Base-by-base conservation (phyloP, 2,888 invertebrate genomes). In the Dioctria linearis region DNA sequence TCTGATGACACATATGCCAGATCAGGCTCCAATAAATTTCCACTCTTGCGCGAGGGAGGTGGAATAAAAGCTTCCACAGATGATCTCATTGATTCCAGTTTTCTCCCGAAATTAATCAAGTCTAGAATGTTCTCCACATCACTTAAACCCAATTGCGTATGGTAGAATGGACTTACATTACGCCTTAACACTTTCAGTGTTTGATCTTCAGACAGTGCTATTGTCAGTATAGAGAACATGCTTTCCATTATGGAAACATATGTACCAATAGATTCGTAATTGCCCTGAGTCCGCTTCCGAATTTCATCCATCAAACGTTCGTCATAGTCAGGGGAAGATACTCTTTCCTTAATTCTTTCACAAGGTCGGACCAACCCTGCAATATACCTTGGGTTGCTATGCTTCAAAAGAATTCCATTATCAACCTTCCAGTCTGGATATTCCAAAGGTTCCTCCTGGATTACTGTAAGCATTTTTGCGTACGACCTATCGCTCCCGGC, bases 151-250 rank as follows among this genome's bases (percentile, higher is more conserved):
- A 69, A 3, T 13, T 69, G 37, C 0, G 25, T 69, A 2, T 69
- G 69, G 11, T 69, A 69, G 39, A 69, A 69, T n/a, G 69, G 69
- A 3, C 46, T 6, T 3, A 69, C 11, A 3, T 46, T 69, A 8
- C 5, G 11, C 25, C 11, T 69, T 0, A 69, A 4, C 3, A 51
- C 46, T 25, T 11, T 37, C n/a, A 69, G 4, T 2, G 0, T 0
- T 37, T 37, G 46, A 2, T 43, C 6, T 49, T 49, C 69, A 5
- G 69, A 9, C 39, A 69, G 4, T 6, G 51, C 11, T 8, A 46
- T 46, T 1, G 6, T 69, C 69, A 69, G 8, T 8, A 49, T 6
- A 4, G 49, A 46, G 5, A 69, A 69, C 51, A 69, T 69, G 4
- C n/a, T 69, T 6, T 4, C 46, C 49, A 69, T 51, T 6, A 49